Base-by-base conservation (phyloP, 2,888 invertebrate species). In the Clusia tigrina region DNA sequence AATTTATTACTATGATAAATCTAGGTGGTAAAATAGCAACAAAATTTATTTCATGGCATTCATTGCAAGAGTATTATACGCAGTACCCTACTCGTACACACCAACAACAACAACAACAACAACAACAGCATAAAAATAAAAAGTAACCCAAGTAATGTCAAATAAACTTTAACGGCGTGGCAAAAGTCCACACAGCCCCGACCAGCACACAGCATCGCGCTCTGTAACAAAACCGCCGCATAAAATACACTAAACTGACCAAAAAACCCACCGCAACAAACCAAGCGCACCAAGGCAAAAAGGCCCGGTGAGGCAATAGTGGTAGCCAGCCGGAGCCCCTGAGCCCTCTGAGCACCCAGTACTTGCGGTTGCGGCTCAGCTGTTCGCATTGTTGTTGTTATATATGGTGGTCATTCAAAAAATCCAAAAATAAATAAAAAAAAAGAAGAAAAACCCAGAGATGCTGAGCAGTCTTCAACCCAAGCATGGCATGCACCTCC, bases 81-180 rank as follows among this genome's bases (percentile, higher is more conserved):
- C n/a, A n/a, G n/a, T n/a, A n/a, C n/a, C n/a, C n/a, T n/a, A n/a
- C n/a, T n/a, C n/a, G n/a, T n/a, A n/a, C n/a, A n/a, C n/a, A n/a
- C n/a, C n/a, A n/a, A n/a, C n/a, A n/a, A n/a, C n/a, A n/a, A n/a
- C n/a, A n/a, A n/a, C n/a, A n/a, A n/a, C n/a, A 32, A 32, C 32
- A 32, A 32, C 32, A 32, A 32, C 32, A n/a, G n/a, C 77, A 77
- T 76, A 78, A 78, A 74, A 78, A 77, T 78, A 77, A 74, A 74
- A 78, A 76, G 75, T 76, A 74, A 77, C 77, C 78, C 70, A 75
- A 76, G 78, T 78, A 76, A 74, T 74, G 78, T 78, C 74, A 78
- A 74, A 74, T 78, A 78, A 74, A 78, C 70, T 74, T 74, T 78
- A 78, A 74, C 74, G 78, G 74, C 73, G 42, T 42, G 42, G 42